These are phyloP conservation scores for Laterallus jamaicensis DNA, from an alignment of 2,113 vertebrate species.

Conservation along the genomic window DNA sequence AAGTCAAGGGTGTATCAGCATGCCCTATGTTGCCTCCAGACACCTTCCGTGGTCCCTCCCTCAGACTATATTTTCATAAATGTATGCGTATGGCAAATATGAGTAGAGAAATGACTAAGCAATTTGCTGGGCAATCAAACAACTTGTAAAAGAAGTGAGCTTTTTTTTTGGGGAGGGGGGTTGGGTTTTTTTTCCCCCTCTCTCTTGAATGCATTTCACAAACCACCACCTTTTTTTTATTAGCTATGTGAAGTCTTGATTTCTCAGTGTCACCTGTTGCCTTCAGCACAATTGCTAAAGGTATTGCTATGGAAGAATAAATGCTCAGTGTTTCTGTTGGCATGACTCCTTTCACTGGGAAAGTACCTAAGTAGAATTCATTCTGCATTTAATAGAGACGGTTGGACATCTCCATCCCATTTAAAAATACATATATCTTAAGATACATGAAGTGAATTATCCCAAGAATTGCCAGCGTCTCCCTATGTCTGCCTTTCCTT, in stretches of 20 bases:
- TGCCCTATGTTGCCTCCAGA: background rate
- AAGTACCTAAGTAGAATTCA: background rate
- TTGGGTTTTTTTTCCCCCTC: background rate
- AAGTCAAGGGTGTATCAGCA: background rate
- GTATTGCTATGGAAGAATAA: background rate
- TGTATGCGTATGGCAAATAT: background rate
- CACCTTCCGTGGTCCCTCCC: background rate
- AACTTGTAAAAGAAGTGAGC: background rate
- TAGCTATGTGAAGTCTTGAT: background rate
- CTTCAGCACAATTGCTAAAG: background rate
- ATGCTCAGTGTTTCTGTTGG: background rate
- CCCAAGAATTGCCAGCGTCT: background rate
- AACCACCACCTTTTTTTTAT: background rate
- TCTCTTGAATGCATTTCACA: background rate
- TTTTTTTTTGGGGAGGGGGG: too few relatives aligned
- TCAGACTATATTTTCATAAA: background rate
- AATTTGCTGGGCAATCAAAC: background rate
- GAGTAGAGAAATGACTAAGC: background rate
- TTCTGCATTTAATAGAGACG: background rate
- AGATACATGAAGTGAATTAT: background rate
- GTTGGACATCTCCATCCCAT: background rate
- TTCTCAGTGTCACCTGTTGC: background rate
- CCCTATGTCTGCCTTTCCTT: background rate
- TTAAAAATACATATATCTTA: background rate
- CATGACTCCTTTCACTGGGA: background rate